phyloP scores from a whole-genome alignment of 1,140 invertebrate genomes.

The Zophobas morio region DNA sequence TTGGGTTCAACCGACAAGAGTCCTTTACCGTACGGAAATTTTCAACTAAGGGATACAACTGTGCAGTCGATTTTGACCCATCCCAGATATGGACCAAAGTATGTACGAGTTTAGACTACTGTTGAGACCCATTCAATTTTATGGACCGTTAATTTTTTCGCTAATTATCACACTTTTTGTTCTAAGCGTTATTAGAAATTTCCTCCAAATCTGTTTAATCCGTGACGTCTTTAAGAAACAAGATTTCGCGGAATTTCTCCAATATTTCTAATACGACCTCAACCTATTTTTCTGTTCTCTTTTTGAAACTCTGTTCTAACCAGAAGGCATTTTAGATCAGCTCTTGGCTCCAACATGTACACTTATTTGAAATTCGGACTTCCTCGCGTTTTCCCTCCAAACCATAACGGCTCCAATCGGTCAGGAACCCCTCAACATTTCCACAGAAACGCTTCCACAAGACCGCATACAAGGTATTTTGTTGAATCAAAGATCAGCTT shows the following conservation, averaged over 20 bases:
- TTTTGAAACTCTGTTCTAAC: neutral
- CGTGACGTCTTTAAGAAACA: too few species aligned
- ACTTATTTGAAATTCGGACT: conserved; percentile 94
- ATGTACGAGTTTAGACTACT: conserved; percentile 63
- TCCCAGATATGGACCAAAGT: conserved; percentile 89
- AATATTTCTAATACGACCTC: too few species aligned
- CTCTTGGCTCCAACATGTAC: conserved; percentile 90
- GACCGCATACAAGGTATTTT: conserved; percentile 60
- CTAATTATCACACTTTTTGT: too few species aligned
- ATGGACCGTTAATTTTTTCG: too few species aligned
- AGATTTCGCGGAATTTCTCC: too few species aligned
- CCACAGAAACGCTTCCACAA: conserved; percentile 59
- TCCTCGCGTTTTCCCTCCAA: conserved; percentile 90
- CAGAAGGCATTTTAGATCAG: conserved; percentile 71
- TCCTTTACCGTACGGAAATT: conserved; percentile 92
- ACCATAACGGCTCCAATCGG: conserved; percentile 74
- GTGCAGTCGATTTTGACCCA: conserved; percentile 95
- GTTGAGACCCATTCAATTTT: too few species aligned
- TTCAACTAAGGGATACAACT: conserved; percentile 92
- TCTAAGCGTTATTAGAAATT: too few species aligned
- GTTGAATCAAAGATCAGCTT: neutral
- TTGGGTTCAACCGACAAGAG: conserved; percentile 91
- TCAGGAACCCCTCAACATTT: conserved; percentile 72
- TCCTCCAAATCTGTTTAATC: too few species aligned
- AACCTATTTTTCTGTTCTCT: too few species aligned